Conservation (phyloP, 2,797 vertebrate species). For the Poeciliopsis infans region DNA sequence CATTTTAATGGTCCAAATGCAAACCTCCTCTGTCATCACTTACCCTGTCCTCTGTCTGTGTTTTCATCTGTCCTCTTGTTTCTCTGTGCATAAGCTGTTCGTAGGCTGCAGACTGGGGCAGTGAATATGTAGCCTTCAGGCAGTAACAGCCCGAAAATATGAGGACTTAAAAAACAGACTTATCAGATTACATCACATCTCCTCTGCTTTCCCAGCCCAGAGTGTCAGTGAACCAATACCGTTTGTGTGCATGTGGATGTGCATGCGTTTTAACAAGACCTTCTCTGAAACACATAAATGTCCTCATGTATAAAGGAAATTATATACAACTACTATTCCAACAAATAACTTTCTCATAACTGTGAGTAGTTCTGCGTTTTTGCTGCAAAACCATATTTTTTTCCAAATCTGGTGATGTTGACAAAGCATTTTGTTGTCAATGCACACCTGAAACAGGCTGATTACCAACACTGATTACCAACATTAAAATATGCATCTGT, state of each 20-base stretch:
- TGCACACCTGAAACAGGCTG: not conserved
- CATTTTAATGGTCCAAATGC: conserved; percentile 2
- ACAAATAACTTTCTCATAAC: not conserved
- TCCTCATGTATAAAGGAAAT: not conserved
- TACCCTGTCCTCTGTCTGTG: conserved; percentile 1
- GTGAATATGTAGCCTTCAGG: conserved; percentile 1
- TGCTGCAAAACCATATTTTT: not conserved
- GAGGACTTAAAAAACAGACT: not conserved
- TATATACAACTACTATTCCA: not conserved
- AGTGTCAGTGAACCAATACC: not conserved
- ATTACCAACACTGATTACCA: not conserved
- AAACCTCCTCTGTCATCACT: not conserved
- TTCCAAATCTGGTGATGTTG: not conserved
- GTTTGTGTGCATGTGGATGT: not conserved
- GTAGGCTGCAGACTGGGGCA: not conserved
- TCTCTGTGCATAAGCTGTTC: not conserved
- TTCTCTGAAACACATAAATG: not conserved
- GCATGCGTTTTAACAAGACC: not conserved
- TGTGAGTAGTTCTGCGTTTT: not conserved
- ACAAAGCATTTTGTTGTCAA: not conserved
- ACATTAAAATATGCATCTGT: not conserved
- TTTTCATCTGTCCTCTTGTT: conserved; percentile 1
- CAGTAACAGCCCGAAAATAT: not conserved
- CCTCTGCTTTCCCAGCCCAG: not conserved
- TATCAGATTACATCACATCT: conserved; percentile 1